Evolutionary conservation across 1,140 invertebrate species (phyloP).

Genomic region (Drosophila albomicans): DNA sequence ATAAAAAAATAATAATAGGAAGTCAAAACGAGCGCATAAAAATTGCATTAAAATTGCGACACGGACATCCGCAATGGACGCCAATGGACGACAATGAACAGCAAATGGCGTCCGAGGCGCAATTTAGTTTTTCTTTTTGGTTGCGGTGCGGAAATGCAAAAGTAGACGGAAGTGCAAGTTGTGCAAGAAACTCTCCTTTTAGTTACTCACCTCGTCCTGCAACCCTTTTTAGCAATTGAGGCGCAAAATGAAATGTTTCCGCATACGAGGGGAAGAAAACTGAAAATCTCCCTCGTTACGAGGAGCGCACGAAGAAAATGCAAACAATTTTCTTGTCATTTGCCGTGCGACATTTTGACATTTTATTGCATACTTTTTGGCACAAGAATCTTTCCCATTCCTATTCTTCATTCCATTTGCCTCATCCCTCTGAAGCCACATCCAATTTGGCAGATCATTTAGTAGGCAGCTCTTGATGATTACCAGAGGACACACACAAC

Average conservation of each 20-base stretch:
- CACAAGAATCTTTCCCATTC: constrained; percentile 17
- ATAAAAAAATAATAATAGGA: constrained; percentile 68
- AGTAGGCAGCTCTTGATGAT: constrained; percentile 41
- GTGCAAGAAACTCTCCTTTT: constrained; percentile 62
- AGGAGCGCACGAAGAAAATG: constrained; percentile 34
- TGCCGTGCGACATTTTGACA: constrained; percentile 71
- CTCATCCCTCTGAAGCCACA: neutral
- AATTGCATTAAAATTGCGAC: constrained; percentile 80
- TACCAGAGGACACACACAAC: constrained; percentile 4
- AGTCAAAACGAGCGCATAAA: constrained; percentile 77
- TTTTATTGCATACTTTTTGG: constrained; percentile 72
- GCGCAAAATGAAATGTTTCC: constrained; percentile 75
- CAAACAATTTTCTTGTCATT: constrained; percentile 69
- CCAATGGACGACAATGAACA: constrained; percentile 20
- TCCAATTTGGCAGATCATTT: constrained; percentile 77
- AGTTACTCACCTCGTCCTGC: constrained; percentile 26
- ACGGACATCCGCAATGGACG: constrained; percentile 75
- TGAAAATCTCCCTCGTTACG: neutral
- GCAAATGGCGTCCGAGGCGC: neutral
- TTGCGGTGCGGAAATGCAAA: constrained; percentile 70
- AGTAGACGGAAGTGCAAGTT: constrained; percentile 78
- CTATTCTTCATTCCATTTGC: too few relatives aligned
- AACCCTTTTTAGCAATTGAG: constrained; percentile 28
- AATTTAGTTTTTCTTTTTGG: constrained; percentile 16
- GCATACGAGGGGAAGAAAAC: constrained; percentile 21